These are phyloP conservation scores for Sceloporus tristichus DNA, from an alignment of 2,113 vertebrate species.

Conservation along the genomic window DNA sequence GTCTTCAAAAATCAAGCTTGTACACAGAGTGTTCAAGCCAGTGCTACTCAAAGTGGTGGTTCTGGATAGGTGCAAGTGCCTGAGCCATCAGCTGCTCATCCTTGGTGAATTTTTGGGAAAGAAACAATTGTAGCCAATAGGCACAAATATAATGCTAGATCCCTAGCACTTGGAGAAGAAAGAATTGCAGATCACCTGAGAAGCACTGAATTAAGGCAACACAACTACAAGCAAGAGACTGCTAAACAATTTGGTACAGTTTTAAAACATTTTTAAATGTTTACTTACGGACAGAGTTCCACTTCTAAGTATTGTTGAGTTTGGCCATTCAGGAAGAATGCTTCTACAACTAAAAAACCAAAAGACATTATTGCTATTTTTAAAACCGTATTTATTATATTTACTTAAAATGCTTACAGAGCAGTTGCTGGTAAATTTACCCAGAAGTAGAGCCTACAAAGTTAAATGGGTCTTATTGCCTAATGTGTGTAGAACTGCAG, in stretches of 20 bases:
- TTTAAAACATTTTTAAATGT: slow-evolving; percentile 27
- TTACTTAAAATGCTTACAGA: neutral
- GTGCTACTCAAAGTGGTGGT: neutral
- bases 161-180: neutral
- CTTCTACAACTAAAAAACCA: slow-evolving; percentile 86
- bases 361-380: slow-evolving; percentile 4
- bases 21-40: neutral
- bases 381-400: neutral
- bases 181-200: too few relatives aligned
- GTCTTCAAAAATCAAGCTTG: neutral
- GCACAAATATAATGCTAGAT: too few relatives aligned
- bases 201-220: neutral
- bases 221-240: neutral
- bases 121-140: too few relatives aligned
- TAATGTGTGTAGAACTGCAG: neutral
- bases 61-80: too few relatives aligned
- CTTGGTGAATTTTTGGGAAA: too few relatives aligned
- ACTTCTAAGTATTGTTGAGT: slow-evolving; percentile 91
- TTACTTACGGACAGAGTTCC: slow-evolving; percentile 94
- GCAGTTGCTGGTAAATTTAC: neutral
- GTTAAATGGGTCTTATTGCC: neutral
- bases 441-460: neutral
- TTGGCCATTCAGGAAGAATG: slow-evolving; percentile 89
- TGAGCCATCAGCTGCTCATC: too few relatives aligned
- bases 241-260: neutral